Conservation (phyloP, 2,888 invertebrate genomes). For the Glyphotaelius pellucidus region DNA sequence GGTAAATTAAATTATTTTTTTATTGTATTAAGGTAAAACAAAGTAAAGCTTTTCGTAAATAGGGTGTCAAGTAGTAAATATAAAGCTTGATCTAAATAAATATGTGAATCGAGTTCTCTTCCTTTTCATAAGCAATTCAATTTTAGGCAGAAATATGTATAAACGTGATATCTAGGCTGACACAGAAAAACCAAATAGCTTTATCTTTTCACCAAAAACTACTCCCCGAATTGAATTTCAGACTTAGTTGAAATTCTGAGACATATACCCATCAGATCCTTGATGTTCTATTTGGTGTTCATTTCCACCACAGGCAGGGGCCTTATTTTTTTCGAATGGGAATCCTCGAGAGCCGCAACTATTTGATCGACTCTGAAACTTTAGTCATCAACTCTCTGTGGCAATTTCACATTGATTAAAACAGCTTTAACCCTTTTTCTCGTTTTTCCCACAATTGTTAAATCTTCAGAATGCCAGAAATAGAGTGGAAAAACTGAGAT, state of each 20-base stretch:
- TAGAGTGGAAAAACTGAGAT: conserved; percentile 13
- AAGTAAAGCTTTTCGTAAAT: too few species aligned
- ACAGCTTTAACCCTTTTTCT: conserved; percentile 28
- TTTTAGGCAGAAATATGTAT: background rate
- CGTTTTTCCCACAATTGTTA: conserved; percentile 15
- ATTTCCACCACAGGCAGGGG: background rate
- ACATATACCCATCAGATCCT: background rate
- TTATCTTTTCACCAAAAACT: background rate
- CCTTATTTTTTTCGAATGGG: conserved; percentile 15
- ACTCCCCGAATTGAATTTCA: conserved; percentile 2
- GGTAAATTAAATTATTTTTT: too few species aligned
- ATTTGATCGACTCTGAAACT: conserved; percentile 36
- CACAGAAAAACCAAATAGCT: background rate
- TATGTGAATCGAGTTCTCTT: background rate
- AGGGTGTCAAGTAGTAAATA: background rate
- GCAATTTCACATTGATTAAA: conserved; percentile 26
- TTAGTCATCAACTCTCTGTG: conserved; percentile 30
- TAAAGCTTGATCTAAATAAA: background rate
- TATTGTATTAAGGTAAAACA: too few species aligned
- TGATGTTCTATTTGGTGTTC: background rate
- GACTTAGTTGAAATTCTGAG: background rate
- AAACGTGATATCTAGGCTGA: background rate
- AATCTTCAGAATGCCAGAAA: conserved; percentile 3
- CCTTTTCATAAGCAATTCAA: background rate
- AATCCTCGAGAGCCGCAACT: conserved; percentile 23